These are phyloP conservation scores for Acromyrmex heyeri DNA, from an alignment of 1,140 invertebrate genomes.

Conservation along the genomic window DNA sequence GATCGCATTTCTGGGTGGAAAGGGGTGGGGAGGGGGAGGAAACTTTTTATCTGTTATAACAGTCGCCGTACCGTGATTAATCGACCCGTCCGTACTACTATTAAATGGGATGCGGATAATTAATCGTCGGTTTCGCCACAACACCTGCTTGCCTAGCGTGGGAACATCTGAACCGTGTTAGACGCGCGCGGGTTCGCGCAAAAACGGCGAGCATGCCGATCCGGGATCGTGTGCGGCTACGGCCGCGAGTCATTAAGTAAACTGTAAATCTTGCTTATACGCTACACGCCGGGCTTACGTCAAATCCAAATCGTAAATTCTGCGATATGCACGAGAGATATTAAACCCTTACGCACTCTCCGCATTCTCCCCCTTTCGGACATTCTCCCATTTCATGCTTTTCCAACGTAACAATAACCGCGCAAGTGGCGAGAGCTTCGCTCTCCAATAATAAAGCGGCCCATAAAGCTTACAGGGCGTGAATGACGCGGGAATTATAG, in stretches of 20 bases:
- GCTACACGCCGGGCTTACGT: constrained; percentile 41
- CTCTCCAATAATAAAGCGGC: constrained; percentile 59
- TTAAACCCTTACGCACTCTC: constrained; percentile 48
- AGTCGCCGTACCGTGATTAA: constrained; percentile 55
- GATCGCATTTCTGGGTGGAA: constrained; percentile 1
- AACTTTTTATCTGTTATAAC: constrained; percentile 59
- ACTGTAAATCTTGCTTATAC: constrained; percentile 63
- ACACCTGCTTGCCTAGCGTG: constrained; percentile 60
- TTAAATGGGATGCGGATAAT: constrained; percentile 64
- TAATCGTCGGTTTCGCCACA: constrained; percentile 61
- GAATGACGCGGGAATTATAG: constrained; percentile 56
- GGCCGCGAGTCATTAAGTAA: constrained; percentile 53
- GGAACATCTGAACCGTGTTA: constrained; percentile 61
- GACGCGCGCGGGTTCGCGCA: constrained; percentile 44
- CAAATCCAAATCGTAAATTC: constrained; percentile 61
- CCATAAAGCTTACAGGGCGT: constrained; percentile 56
- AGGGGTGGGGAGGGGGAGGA: not conserved
- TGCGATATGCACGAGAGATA: constrained; percentile 45
- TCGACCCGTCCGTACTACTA: constrained; percentile 57
- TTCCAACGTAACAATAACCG: constrained; percentile 54
- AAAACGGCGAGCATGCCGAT: constrained; percentile 53
- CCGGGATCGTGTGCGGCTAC: not conserved
- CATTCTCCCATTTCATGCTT: constrained; percentile 33
- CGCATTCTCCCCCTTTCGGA: not conserved
- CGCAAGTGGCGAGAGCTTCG: constrained; percentile 10